phyloP scores from a whole-genome alignment of 2,888 invertebrate genomes.

The Syritta pipiens region DNA sequence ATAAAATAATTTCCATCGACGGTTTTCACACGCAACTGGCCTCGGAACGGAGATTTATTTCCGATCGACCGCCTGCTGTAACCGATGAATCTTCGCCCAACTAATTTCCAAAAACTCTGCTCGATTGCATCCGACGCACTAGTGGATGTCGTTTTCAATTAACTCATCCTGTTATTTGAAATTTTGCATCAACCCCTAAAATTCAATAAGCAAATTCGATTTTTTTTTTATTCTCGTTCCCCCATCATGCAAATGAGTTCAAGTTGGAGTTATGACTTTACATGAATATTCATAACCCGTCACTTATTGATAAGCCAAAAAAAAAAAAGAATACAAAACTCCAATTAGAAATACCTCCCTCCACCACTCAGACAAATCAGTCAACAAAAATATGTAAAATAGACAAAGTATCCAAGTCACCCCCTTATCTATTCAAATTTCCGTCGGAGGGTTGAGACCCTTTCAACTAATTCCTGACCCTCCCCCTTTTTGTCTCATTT shows the following conservation, averaged over 20 bases:
- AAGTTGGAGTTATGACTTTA: slow-evolving; percentile 13
- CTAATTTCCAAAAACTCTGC: too few relatives aligned
- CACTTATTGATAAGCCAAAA: slow-evolving; percentile 29
- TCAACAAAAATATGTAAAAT: slow-evolving; percentile 27
- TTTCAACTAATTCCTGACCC: background rate
- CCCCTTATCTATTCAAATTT: slow-evolving; percentile 54
- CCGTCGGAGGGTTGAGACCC: slow-evolving; percentile 6
- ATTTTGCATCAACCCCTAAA: background rate
- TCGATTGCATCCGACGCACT: too few relatives aligned
- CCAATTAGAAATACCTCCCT: slow-evolving; percentile 27
- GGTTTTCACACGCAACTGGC: too few relatives aligned
- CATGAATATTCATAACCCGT: slow-evolving; percentile 47
- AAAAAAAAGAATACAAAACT: background rate
- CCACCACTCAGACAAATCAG: background rate
- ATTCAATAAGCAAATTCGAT: background rate
- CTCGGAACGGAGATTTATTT: too few relatives aligned
- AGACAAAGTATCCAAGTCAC: too few relatives aligned
- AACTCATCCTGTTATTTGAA: background rate
- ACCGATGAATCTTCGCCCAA: too few relatives aligned
- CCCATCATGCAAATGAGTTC: slow-evolving; percentile 34
- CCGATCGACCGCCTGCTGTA: too few relatives aligned
- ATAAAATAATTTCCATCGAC: too few relatives aligned
- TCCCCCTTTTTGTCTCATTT: background rate
- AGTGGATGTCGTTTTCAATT: too few relatives aligned
- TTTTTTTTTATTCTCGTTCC: background rate